Evolutionary conservation across 37 sponge, comb jelly and placozoan species (phyloP), one percentile per base, ranked within the genome.

Genomic region (Haliclona indistincta): DNA sequence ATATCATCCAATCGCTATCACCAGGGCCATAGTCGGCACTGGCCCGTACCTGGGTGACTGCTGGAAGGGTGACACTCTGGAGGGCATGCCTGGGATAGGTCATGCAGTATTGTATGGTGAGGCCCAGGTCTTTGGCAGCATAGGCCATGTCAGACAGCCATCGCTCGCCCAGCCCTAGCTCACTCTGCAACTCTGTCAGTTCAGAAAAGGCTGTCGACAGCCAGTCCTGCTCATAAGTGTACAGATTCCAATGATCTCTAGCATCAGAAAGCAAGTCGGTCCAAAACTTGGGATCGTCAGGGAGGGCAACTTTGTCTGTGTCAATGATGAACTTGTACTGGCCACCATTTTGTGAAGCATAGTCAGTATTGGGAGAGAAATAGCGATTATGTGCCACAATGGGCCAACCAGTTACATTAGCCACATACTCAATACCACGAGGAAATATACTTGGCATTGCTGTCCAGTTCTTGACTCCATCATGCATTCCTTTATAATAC

Each of bases 401-500:
- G 22, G 77, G 75, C 92, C 83, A 86, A 33, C 76, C 84, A 51
- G 87, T 86, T 61, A 71, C 71, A 6, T 68, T 69, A 2, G 36
- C 22, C 8, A 71, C 13, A 30, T 32, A 29, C 28, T 51, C 56
- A 61, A 81, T 74, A 39, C 73, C 82, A 49, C 58, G 30, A 28
- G 82, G 82, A 38, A 81, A 81, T 15, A 81, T 13, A 22, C 40
- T 42, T 19, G 73, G 41, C 74, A 72, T 72, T 25, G 90, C 81
- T 17, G 80, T 86, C 94, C 94, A 86, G 81, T 89, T 85, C 70
- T 86, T 94, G 49, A 85, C 84, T 38, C 87, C 90, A 71, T 58
- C 73, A 68, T 19, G 25, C 3, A 56, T 17, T 3, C 86, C 82
- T 73, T 81, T 81, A 49, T 67, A 81, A 49, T 81, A 81, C 82